Evolutionary conservation across 1,140 invertebrate species (phyloP).

Genomic region (Hypsibius dujardini): DNA sequence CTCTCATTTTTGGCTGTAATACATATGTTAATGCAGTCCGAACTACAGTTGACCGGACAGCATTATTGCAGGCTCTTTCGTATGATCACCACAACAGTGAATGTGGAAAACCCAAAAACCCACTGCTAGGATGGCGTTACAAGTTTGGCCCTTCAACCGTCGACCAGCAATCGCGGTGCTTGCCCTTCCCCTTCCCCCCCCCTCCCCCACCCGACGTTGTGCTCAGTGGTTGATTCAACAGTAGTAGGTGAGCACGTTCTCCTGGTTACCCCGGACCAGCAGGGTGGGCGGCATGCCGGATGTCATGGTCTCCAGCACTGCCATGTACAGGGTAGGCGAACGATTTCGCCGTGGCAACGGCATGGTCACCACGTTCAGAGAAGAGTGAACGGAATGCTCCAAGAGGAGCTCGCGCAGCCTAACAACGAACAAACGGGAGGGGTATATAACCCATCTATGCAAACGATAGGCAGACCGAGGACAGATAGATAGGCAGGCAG

Average conservation of each 20-base stretch:
- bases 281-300: constrained; percentile 35
- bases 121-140: too few relatives aligned
- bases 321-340: constrained; percentile 34
- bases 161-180: neutral
- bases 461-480: neutral
- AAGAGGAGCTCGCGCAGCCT: neutral
- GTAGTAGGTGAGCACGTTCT: constrained; percentile 39
- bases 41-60: too few relatives aligned
- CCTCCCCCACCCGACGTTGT: neutral
- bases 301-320: constrained; percentile 36
- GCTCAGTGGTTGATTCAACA: constrained; percentile 28
- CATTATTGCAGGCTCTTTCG: too few relatives aligned
- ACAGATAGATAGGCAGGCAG: neutral
- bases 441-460: too few relatives aligned
- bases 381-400: neutral
- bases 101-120: too few relatives aligned
- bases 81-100: too few relatives aligned
- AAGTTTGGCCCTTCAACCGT: too few relatives aligned
- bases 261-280: constrained; percentile 37
- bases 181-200: neutral
- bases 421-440: neutral
- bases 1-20: too few relatives aligned
- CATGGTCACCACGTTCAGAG: constrained; percentile 13
- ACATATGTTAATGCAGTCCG: too few relatives aligned
- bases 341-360: neutral